These are phyloP conservation scores for Nestor notabilis DNA, from an alignment of 2,113 vertebrate genomes.

Conservation along the genomic window DNA sequence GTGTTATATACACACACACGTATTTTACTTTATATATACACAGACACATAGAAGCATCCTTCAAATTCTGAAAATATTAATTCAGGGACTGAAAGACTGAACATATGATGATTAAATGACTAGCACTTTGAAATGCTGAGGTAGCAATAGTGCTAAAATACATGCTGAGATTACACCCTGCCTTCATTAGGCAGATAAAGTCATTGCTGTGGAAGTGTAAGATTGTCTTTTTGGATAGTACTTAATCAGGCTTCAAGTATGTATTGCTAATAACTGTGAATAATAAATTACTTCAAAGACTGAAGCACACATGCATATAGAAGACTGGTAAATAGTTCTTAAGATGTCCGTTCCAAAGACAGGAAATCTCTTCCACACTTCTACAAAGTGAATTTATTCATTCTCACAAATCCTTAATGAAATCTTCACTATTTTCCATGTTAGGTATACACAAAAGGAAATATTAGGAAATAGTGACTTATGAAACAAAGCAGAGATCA, in stretches of 20 bases:
- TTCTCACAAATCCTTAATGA: not conserved
- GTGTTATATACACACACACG: not conserved
- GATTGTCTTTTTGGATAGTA: not conserved
- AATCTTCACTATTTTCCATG: not conserved
- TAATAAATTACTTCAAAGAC: constrained; percentile 5
- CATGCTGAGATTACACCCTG: not conserved
- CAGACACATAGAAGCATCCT: not conserved
- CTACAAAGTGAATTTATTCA: not conserved
- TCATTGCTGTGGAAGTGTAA: not conserved
- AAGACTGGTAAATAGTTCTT: not conserved
- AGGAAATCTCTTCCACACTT: not conserved
- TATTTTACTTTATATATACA: not conserved
- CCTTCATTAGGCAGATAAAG: constrained; percentile 26
- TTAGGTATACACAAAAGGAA: not conserved
- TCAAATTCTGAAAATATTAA: not conserved
- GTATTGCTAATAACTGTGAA: constrained; percentile 20
- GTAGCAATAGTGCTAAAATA: not conserved
- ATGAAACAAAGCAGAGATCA: not conserved
- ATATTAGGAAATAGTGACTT: not conserved
- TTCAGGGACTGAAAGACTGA: not conserved
- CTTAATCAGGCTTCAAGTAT: not conserved
- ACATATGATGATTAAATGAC: not conserved
- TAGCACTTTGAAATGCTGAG: not conserved
- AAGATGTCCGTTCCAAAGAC: not conserved
- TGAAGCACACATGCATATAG: not conserved